Evolutionary conservation across 30 jellyfish, hydroid and myxozoan genomes (phyloP), one percentile per base, ranked within the genome.

Genomic region (Cassiopea xamachana): DNA sequence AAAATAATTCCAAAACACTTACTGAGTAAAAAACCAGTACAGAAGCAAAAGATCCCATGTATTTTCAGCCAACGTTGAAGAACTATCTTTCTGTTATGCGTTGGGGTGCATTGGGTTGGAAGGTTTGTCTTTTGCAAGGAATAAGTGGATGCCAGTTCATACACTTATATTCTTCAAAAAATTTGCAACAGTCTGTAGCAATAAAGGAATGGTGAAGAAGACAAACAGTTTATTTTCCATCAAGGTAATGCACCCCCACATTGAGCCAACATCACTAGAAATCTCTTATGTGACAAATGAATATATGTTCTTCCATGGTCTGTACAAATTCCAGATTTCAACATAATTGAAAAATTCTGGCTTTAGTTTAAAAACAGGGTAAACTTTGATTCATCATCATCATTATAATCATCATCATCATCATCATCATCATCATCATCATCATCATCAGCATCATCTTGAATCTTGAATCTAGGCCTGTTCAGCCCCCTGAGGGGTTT

Each of bases 91-190:
- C 55, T 55, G 84, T 79, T n/a, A 79, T 79, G 88, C 8, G 45
- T 48, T 79, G 88, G 80, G 76, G 79, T 7, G 64, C 60, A 61
- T 60, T 86, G 90, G 44, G 90, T 81, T 1, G 90, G 90, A 6
- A 7, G 45, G 46, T 60, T 81, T 5, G 80, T 43, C 15, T 4
- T 81, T 14, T 81, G 90, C 84, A 47, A 81, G 62, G 85, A 48
- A 12, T 1, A 27, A 18, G 12, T 81, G 47, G 67, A 68, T 14
- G 81, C 80, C 80, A 39, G n/a, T 15, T 8, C 61, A 46, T 47
- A 81, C 84, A 44, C 60, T 13, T 7, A 48, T 15, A 13, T 81
- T 44, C 73, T 81, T 16, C 80, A 61, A 61, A 60, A 61, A 68
- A 61, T 60, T 51, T 81, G 18, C 67, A 51, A 3, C 80, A 27